Evolutionary conservation across 35 echinoderm and acorn worm species (phyloP).

Genomic region (Eucidaris tribuloides): DNA sequence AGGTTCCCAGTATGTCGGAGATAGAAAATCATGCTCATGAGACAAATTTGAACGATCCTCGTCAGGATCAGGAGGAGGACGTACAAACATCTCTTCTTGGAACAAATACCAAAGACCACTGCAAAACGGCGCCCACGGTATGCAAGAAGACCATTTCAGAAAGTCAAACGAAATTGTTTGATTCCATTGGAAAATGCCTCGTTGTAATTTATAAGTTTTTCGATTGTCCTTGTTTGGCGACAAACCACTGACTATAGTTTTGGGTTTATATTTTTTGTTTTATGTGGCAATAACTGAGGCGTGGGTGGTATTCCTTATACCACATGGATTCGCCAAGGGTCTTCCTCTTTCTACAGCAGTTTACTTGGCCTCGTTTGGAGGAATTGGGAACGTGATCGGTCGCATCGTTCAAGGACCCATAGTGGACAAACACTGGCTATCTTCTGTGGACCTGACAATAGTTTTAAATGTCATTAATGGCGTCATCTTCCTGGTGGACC

Average conservation of each 20-base stretch:
- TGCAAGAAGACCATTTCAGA: too few relatives aligned
- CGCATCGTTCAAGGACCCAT: constrained; percentile 27
- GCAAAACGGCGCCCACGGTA: too few relatives aligned
- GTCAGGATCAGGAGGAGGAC: too few relatives aligned
- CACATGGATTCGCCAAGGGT: constrained; percentile 26
- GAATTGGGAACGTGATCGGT: constrained; percentile 16
- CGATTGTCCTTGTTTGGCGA: not conserved
- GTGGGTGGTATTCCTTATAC: constrained; percentile 37
- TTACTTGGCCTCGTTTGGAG: constrained; percentile 16
- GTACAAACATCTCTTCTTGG: too few relatives aligned
- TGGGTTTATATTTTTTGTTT: not conserved
- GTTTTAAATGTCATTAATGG: not conserved
- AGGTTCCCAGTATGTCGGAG: too few relatives aligned
- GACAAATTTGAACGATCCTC: too few relatives aligned
- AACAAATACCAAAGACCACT: too few relatives aligned
- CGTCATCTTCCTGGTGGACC: not conserved
- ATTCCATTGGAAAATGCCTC: too few relatives aligned
- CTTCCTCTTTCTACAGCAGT: not conserved
- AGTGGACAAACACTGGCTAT: not conserved
- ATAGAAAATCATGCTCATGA: too few relatives aligned
- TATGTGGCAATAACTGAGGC: not conserved
- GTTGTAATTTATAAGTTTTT: too few relatives aligned
- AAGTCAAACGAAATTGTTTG: too few relatives aligned
- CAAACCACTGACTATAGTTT: not conserved
- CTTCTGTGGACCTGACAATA: not conserved